Conservation (phyloP, 2,888 invertebrate genomes). For the Tineola bisselliella region DNA sequence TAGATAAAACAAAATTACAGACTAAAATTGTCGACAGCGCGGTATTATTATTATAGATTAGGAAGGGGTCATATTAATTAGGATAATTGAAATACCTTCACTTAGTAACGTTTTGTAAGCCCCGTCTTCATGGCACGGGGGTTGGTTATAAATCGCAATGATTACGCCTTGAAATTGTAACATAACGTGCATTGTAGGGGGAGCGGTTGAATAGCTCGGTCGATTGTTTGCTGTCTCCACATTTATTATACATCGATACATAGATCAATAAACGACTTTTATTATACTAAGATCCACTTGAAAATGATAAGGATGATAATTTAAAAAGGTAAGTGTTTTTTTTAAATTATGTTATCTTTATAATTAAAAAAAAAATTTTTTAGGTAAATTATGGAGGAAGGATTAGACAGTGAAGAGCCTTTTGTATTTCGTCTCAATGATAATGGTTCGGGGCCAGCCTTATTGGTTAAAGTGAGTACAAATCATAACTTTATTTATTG, state of each 20-base stretch:
- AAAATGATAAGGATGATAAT: not conserved
- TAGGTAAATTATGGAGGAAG: conserved; percentile 37
- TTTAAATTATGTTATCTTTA: not conserved
- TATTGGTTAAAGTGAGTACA: conserved; percentile 73
- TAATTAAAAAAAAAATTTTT: not conserved
- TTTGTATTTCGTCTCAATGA: conserved; percentile 81
- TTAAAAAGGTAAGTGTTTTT: not conserved
- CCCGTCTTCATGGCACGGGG: conserved; percentile 37
- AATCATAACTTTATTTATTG: not conserved
- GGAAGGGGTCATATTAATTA: not conserved
- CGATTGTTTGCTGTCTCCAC: not conserved
- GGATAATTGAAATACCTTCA: not conserved
- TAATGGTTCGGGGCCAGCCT: conserved; percentile 77
- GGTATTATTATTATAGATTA: not conserved
- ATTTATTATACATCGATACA: not conserved
- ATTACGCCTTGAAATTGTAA: conserved; percentile 24
- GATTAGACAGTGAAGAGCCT: conserved; percentile 69
- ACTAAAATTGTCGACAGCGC: not conserved
- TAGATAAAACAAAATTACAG: too few relatives aligned
- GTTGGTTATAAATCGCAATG: conserved; percentile 47
- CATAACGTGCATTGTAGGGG: conserved; percentile 35
- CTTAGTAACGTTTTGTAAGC: not conserved
- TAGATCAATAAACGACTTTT: not conserved
- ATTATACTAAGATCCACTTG: not conserved
- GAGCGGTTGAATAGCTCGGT: conserved; percentile 33